Percentiles rank a stretch among this genome's conserved stretches.
Conservation (phyloP, 2,113 vertebrate species). For the Scolopax mira region DNA sequence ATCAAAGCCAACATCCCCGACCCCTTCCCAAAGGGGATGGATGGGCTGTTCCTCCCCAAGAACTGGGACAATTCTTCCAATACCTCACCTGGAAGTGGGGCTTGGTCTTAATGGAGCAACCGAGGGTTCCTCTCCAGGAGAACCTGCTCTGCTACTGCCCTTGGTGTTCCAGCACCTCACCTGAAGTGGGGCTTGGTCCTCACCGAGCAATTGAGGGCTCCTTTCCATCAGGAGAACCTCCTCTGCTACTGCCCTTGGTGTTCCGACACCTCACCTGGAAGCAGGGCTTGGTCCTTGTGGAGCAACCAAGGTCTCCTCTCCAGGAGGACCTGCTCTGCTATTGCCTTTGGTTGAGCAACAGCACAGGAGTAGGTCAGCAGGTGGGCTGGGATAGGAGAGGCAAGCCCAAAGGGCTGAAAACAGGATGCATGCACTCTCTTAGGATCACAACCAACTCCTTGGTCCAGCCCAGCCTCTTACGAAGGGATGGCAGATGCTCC, state of each 20-base stretch:
- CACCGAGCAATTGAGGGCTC: too few relatives aligned
- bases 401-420: background rate
- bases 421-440: rapidly evolving
- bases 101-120: background rate
- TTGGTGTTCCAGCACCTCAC: too few relatives aligned
- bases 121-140: background rate
- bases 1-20: background rate
- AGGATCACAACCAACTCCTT: rapidly evolving
- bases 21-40: background rate
- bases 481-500: background rate
- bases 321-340: background rate
- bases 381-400: rapidly evolving
- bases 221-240: too few relatives aligned
- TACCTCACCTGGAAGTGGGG: background rate
- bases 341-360: background rate
- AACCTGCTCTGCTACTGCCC: background rate
- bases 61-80: background rate
- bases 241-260: too few relatives aligned
- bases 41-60: background rate
- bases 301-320: background rate
- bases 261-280: background rate
- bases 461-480: too few relatives aligned
- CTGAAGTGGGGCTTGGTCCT: too few relatives aligned
- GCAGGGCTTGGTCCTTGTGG: rapidly evolving
- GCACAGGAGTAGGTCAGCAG: background rate